A percentile compares a stretch with the other conserved stretches of the same genome.
Evolutionary conservation across 1,140 invertebrate species (phyloP).

Genomic region (Episyrphus balteatus): DNA sequence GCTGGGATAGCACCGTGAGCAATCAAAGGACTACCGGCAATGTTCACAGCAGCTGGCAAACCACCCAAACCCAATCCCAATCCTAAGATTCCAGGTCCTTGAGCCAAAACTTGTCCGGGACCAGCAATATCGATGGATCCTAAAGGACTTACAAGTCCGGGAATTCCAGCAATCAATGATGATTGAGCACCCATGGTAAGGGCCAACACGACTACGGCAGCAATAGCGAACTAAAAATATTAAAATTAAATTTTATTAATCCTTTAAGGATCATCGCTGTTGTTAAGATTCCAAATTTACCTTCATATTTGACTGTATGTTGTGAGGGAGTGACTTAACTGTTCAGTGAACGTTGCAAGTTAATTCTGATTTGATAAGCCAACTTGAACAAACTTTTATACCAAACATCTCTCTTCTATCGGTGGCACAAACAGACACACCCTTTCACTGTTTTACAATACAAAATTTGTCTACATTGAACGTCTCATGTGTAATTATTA

Average conservation of each 20-base stretch:
- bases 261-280: neutral
- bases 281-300: constrained; percentile 11
- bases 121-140: constrained; percentile 16
- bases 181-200: constrained; percentile 31
- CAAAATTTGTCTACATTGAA: too few species aligned
- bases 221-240: constrained; percentile 25
- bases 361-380: constrained; percentile 35
- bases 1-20: constrained; percentile 11
- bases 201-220: constrained; percentile 37
- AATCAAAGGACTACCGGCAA: neutral
- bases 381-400: constrained; percentile 36
- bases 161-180: constrained; percentile 17
- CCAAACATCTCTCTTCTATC: constrained; percentile 15
- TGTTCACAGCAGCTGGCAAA: neutral
- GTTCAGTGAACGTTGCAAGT: constrained; percentile 30
- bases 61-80: neutral
- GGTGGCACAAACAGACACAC: too few species aligned
- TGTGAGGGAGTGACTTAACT: constrained; percentile 11
- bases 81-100: neutral
- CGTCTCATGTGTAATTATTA: too few species aligned
- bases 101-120: constrained; percentile 7
- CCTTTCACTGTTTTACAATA: too few species aligned
- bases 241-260: neutral
- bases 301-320: constrained; percentile 32
- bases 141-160: constrained; percentile 27